Percentiles rank a stretch among this genome's conserved stretches.
Conservation (phyloP, 2,113 vertebrate genomes). For the Eulemur rufifrons region DNA sequence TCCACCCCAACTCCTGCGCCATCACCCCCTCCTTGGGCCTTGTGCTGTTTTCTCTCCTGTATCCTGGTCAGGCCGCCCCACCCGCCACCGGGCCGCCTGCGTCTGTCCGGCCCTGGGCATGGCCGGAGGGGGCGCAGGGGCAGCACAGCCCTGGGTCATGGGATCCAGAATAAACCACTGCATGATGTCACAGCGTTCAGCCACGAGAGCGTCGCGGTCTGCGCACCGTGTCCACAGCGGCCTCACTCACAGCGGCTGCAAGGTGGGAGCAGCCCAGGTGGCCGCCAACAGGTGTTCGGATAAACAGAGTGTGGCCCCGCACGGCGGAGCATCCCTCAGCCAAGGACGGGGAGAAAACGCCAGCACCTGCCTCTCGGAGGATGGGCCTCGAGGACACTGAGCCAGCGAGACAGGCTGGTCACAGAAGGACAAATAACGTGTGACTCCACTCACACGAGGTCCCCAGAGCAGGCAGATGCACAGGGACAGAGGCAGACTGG, state of each 20-base stretch:
- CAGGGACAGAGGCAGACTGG: not conserved
- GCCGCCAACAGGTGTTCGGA: not conserved
- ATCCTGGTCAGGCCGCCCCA: fast-evolving
- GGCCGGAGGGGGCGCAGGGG: not conserved
- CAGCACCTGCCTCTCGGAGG: fast-evolving
- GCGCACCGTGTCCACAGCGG: fast-evolving
- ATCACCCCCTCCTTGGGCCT: fast-evolving
- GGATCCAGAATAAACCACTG: not conserved
- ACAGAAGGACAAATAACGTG: not conserved
- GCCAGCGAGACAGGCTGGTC: not conserved
- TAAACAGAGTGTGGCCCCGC: too few species aligned
- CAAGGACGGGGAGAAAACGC: not conserved
- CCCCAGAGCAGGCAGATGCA: not conserved
- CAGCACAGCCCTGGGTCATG: not conserved
- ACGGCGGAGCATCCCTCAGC: too few species aligned
- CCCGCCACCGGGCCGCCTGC: fast-evolving
- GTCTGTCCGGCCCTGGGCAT: not conserved
- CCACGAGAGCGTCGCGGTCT: too few species aligned
- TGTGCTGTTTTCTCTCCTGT: not conserved
- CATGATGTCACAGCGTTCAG: too few species aligned
- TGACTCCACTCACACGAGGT: fast-evolving
- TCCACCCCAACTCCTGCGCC: too few species aligned
- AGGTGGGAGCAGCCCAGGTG: too few species aligned
- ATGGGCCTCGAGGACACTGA: not conserved
- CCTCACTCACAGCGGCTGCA: not conserved